Evolutionary conservation across 2,888 invertebrate species (phyloP).

Genomic region (Eretmocerus hayati): DNA sequence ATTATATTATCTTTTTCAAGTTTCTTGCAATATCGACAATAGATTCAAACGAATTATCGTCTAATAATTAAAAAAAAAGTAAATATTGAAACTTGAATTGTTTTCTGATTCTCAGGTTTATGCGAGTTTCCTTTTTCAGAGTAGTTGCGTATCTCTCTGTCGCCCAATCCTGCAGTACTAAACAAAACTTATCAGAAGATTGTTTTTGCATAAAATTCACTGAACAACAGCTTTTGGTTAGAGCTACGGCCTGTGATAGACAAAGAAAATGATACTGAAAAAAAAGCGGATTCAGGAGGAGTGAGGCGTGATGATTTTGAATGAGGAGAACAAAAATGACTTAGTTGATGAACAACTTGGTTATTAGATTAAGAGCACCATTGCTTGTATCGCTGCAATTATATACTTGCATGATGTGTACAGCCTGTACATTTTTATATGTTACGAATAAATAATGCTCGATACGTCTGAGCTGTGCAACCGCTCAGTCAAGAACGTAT

Average conservation of each 20-base stretch:
- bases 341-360: conserved; percentile 34
- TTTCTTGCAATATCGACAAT: too few species aligned
- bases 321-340: conserved; percentile 34
- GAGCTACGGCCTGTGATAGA: conserved; percentile 24
- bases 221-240: conserved; percentile 20
- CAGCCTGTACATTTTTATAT: conserved; percentile 44
- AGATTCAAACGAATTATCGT: too few species aligned
- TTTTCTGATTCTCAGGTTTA: too few species aligned
- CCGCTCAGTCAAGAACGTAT: conserved; percentile 14
- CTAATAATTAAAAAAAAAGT: too few species aligned
- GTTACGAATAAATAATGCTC: conserved; percentile 31
- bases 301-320: conserved; percentile 18
- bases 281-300: conserved; percentile 30
- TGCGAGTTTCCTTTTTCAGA: too few species aligned
- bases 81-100: too few species aligned
- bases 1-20: too few species aligned
- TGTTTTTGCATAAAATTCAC: too few species aligned
- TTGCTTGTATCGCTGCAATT: conserved; percentile 43
- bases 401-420: conserved; percentile 41
- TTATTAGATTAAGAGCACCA: conserved; percentile 39
- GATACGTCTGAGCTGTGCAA: conserved; percentile 4
- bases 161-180: too few species aligned
- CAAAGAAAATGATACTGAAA: conserved; percentile 23
- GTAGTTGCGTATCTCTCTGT: too few species aligned
- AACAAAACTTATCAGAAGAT: too few species aligned